Base-by-base conservation (phyloP, 2,113 vertebrate species). In the Anarhynchus alexandrinus region DNA sequence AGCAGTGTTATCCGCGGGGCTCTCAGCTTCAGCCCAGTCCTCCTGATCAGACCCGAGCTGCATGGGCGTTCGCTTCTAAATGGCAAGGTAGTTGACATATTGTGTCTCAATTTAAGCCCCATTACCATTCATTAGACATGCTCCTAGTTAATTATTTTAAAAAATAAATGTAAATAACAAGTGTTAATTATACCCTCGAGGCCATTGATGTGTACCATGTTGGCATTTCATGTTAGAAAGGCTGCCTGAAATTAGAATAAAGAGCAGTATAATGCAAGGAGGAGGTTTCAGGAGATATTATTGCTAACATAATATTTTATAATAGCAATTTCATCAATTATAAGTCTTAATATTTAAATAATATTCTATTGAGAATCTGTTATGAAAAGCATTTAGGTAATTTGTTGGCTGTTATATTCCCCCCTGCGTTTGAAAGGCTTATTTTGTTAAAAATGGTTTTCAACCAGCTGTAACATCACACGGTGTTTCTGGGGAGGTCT, bases 151-250 rank as follows among this genome's bases (percentile, higher is more conserved):
- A 96, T 98, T 96, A 93, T 96, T 96, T 97, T 67, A 43, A 88
- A 93, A 96, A 98, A 88, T 91, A 96, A 98, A 94, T 95, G 92
- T 94, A 98, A 97, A 97, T 97, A 97, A 94, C 79, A 94, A 95
- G 69, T 88, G 72, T 90, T 98, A 97, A 97, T 97, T 96, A 96
- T 93, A 86, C 85, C 89, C 94, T 77, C 3, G 89, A 96, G 80
- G 73, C 71, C 86, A 89, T 78, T 80, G 67, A 82, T 90, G 54
- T 95, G 84, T 94, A 78, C 81, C 69, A 9, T 89, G 54, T 93
- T 96, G 93, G 77, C 65, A 66, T 65, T 91, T 95, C 55, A 5
- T 58, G 36, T 95, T 72, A 62, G 76, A 78, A 67, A 94, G 78
- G 84, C 93, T 90, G 74, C 80, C 92, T 90, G 94, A 95, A 92